Evolutionary conservation across 2,888 invertebrate genomes (phyloP).

Genomic region (Drosophila austrosaltans): DNA sequence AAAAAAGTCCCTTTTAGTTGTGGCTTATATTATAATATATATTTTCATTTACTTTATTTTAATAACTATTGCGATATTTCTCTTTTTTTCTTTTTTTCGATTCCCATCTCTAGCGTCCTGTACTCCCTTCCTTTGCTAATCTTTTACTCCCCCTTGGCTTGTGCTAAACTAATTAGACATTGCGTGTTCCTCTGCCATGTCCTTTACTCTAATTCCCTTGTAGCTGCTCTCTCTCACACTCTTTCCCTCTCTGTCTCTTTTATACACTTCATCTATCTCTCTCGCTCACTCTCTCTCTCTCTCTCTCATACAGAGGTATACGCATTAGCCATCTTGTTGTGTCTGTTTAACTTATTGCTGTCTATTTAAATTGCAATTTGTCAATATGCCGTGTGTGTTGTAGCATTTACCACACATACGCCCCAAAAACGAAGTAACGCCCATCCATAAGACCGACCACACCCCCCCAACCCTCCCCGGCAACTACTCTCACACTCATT

Average conservation of each 20-base stretch:
- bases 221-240: slow-evolving; percentile 32
- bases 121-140: slow-evolving; percentile 4
- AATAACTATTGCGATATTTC: background rate
- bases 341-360: slow-evolving; percentile 79
- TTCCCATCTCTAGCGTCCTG: slow-evolving; percentile 47
- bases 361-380: slow-evolving; percentile 80
- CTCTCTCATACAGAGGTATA: background rate
- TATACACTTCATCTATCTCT: background rate
- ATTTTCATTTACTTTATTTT: background rate
- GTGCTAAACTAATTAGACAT: slow-evolving; percentile 72
- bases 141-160: slow-evolving; percentile 23
- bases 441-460: slow-evolving; percentile 19
- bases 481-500: slow-evolving; percentile 23
- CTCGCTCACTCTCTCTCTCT: slow-evolving; percentile 1
- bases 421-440: slow-evolving; percentile 27
- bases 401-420: slow-evolving; percentile 41
- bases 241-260: background rate
- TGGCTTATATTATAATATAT: background rate
- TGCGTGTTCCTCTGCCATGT: slow-evolving; percentile 60
- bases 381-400: slow-evolving; percentile 61
- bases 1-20: too few species aligned
- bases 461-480: slow-evolving; percentile 2
- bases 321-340: slow-evolving; percentile 49
- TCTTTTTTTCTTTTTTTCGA: background rate
- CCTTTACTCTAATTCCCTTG: slow-evolving; percentile 9